Evolutionary conservation across 2,113 vertebrate species (phyloP).

Genomic region (Laterallus jamaicensis): DNA sequence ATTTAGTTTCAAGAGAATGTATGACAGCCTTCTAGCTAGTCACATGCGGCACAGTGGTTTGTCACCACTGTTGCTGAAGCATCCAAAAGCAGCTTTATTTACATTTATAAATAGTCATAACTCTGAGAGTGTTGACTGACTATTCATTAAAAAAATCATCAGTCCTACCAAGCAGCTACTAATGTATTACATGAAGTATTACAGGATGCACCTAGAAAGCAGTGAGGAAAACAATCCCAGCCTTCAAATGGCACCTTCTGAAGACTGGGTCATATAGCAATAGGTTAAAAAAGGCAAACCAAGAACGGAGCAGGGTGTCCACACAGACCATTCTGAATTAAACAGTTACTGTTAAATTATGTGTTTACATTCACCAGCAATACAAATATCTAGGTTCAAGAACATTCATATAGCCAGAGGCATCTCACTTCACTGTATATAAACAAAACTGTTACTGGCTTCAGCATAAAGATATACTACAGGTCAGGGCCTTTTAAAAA

Average conservation of each 20-base stretch:
- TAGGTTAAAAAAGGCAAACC: neutral
- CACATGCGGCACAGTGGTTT: neutral
- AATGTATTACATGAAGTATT: neutral
- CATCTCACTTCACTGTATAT: neutral
- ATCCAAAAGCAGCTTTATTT: neutral
- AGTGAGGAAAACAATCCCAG: neutral
- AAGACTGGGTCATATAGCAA: accelerated
- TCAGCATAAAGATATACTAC: neutral
- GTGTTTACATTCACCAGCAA: neutral
- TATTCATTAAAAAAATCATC: neutral
- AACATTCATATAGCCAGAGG: neutral
- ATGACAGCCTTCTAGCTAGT: neutral
- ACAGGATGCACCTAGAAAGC: neutral
- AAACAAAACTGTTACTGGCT: neutral
- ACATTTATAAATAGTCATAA: neutral
- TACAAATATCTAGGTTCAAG: neutral
- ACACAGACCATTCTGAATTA: neutral
- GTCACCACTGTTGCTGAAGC: neutral
- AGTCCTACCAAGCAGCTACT: neutral
- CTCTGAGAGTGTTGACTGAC: neutral
- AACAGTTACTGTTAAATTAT: neutral
- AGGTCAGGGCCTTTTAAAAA: neutral
- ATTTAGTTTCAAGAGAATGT: neutral
- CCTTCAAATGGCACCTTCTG: neutral
- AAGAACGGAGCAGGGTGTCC: neutral